Percentiles rank a stretch among this genome's conserved stretches.
Conservation (phyloP, 2,888 invertebrate species). For the Julus scanicus region DNA sequence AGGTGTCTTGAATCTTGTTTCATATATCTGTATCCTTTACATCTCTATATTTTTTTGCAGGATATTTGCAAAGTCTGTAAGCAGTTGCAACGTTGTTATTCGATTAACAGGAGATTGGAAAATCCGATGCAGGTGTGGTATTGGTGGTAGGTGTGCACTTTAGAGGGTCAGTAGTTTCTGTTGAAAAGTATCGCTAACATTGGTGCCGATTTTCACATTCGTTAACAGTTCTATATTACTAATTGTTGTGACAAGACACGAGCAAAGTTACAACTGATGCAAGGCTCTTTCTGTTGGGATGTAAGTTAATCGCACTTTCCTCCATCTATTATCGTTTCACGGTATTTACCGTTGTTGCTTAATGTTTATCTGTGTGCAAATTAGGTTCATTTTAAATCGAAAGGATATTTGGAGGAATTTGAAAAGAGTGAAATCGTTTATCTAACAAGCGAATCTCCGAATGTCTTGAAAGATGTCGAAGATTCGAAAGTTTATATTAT, state of each 20-base stretch:
- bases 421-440: slow-evolving; percentile 85
- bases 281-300: slow-evolving; percentile 94
- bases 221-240: slow-evolving; percentile 79
- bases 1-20: no score
- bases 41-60: slow-evolving; percentile 63
- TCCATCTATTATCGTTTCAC: not conserved
- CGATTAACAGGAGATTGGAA: slow-evolving; percentile 83
- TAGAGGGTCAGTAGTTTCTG: slow-evolving; percentile 46
- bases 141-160: not conserved
- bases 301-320: slow-evolving; percentile 70
- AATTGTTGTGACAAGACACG: slow-evolving; percentile 81
- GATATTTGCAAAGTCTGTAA: slow-evolving; percentile 89
- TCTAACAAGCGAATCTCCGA: slow-evolving; percentile 93
- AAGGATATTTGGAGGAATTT: slow-evolving; percentile 78
- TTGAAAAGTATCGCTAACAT: slow-evolving; percentile 53
- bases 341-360: slow-evolving; percentile 49
- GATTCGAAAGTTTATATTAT: slow-evolving; percentile 88
- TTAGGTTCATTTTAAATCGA: slow-evolving; percentile 77
- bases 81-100: slow-evolving; percentile 90
- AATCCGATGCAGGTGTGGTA: slow-evolving; percentile 74
- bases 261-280: slow-evolving; percentile 76
- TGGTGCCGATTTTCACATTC: slow-evolving; percentile 31
- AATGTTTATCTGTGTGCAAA: slow-evolving; percentile 57
- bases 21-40: no score
- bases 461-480: slow-evolving; percentile 78